Base-by-base conservation (phyloP, 1,140 invertebrate genomes). In the Frieseomelitta varia region DNA sequence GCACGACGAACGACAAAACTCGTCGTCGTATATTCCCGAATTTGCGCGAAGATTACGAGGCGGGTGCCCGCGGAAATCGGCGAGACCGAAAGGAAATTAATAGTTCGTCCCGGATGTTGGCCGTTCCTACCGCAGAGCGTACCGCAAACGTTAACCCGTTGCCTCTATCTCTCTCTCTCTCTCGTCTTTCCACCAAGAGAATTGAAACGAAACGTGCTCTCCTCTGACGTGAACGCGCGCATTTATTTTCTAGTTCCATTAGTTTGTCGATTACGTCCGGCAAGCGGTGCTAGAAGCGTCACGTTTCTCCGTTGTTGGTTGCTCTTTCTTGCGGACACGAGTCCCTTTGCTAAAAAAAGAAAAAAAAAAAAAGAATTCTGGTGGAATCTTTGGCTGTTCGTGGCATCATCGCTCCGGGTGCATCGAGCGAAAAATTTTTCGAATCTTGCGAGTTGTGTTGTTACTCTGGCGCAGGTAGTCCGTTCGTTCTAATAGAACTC, bases 41-140 rank as follows among this genome's bases (percentile, higher is more conserved):
- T 79, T 84, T 27, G 72, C 79, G 87, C 79, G 87, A 88, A 86
- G 88, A 89, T 89, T 89, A 89, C 73, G 84, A 73, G 76, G 87
- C 63, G 80, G 67, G 75, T 74, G 80, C 58, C 79, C 87, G 87
- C 88, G 88, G 88, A 89, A 88, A 89, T 89, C 87, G 87, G 74
- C 74, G 81, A 88, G 85, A 83, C 85, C 85, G 81, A 89, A 89
- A 89, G 88, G 88, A 90, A 91, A 92, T 92, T 91, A 92, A 92
- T 92, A 90, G 91, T 86, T 91, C 86, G 90, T 91, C 91, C 89
- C 87, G 90, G 85, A 90, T 90, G 84, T 86, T 84, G 76, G 77
- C 68, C 78, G 69, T 85, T 87, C 27, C 77, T 79, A 90, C 90
- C 90, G 90, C 90, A 89, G 78, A 85, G 73, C 77, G 75, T 72